A percentile compares a stretch with the other conserved stretches of the same genome.
Evolutionary conservation across 37 sponge, comb jelly and placozoan genomes (phyloP).

Genomic region (Aphrocallistes beatrix): DNA sequence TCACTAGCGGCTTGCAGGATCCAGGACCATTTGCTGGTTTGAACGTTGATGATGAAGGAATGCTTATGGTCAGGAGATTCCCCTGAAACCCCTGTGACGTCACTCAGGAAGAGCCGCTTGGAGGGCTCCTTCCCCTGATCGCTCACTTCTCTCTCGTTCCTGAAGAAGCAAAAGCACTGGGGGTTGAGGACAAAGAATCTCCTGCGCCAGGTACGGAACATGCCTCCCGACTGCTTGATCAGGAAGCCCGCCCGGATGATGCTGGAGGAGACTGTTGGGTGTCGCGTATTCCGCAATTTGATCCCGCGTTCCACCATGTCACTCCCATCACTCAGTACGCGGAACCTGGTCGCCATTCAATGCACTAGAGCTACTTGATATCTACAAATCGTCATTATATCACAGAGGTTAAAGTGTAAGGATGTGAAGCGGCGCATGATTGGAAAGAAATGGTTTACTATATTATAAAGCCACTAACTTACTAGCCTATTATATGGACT

Average conservation of each 20-base stretch:
- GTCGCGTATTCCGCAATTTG: not conserved
- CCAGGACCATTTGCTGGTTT: conserved; percentile 34
- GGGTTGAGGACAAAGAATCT: conserved; percentile 52
- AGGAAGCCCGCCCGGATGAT: conserved; percentile 33
- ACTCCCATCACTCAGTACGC: not conserved
- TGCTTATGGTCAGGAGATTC: conserved; percentile 32
- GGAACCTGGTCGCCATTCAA: not conserved
- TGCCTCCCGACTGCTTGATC: conserved; percentile 44
- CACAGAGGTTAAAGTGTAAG: no score
- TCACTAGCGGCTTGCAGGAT: conserved; percentile 36
- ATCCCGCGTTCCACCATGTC: not conserved
- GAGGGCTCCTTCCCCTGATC: conserved; percentile 22
- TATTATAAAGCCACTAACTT: no score
- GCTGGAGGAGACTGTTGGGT: conserved; percentile 2
- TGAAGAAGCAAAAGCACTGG: conserved; percentile 52
- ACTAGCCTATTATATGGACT: no score
- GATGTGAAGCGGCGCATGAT: no score
- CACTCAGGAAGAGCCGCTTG: conserved; percentile 48
- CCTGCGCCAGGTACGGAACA: conserved; percentile 51
- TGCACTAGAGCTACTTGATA: no score
- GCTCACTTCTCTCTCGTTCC: conserved; percentile 16
- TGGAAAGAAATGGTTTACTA: no score
- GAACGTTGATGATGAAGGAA: conserved; percentile 38
- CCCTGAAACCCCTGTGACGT: conserved; percentile 29
- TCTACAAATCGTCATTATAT: no score